Evolutionary conservation across 2,888 invertebrate species (phyloP).

Genomic region (Nemotelus nigrinus): DNA sequence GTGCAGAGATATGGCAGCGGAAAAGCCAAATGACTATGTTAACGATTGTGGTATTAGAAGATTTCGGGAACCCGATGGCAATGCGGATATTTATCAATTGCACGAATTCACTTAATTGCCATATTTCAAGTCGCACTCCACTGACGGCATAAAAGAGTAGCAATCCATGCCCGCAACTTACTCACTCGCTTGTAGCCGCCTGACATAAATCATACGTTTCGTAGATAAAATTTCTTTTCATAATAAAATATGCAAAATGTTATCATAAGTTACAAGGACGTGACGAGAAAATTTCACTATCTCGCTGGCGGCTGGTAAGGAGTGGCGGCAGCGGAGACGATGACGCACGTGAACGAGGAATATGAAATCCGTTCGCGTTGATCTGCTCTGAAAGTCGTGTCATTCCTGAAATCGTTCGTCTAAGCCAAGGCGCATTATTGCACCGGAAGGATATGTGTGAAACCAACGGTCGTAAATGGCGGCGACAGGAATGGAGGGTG

Average conservation of each 20-base stretch:
- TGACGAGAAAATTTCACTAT: constrained; percentile 47
- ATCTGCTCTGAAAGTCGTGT: constrained; percentile 16
- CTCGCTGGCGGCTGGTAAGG: constrained; percentile 14
- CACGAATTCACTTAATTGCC: constrained; percentile 50
- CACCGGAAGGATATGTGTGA: constrained; percentile 5
- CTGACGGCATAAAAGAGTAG: background rate
- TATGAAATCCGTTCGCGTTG: constrained; percentile 19
- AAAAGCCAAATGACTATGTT: background rate
- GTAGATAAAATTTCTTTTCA: constrained; percentile 49
- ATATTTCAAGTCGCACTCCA: constrained; percentile 25
- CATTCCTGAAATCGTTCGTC: constrained; percentile 20
- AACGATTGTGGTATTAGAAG: background rate
- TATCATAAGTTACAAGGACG: constrained; percentile 51
- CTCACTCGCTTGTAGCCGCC: background rate
- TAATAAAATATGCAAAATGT: constrained; percentile 51
- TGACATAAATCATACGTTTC: constrained; percentile 47
- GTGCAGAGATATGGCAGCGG: too few species aligned
- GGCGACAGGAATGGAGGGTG: too few species aligned
- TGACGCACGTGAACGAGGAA: background rate
- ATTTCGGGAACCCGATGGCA: background rate
- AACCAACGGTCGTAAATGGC: too few species aligned
- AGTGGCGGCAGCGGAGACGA: background rate
- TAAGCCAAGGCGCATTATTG: constrained; percentile 2
- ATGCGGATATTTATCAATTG: constrained; percentile 38
- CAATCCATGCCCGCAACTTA: background rate